Conservation (phyloP, 35 echinoderm and acorn worm genomes). For the Patiria miniata region DNA sequence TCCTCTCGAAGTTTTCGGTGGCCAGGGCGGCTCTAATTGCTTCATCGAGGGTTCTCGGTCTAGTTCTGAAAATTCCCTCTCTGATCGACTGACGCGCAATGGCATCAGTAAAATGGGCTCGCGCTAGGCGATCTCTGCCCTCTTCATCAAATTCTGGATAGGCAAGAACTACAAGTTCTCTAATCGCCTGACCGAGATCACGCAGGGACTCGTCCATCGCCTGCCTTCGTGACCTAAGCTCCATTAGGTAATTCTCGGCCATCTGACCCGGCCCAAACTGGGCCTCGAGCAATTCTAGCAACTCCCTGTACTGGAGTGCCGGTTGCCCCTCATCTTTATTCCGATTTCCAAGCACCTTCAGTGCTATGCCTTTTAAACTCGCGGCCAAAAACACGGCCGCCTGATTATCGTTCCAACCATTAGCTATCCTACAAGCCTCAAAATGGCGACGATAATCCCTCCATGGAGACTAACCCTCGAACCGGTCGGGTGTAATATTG, state of each 20-base stretch:
- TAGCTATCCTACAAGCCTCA: constrained; percentile 34
- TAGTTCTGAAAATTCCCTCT: constrained; percentile 34
- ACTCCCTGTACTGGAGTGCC: not conserved
- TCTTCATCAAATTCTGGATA: constrained; percentile 42
- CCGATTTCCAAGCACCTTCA: constrained; percentile 1
- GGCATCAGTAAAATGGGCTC: constrained; percentile 45
- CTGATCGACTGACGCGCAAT: constrained; percentile 23
- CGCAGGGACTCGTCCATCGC: constrained; percentile 22
- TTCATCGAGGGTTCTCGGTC: constrained; percentile 47
- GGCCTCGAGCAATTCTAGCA: not conserved
- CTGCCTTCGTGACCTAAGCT: not conserved
- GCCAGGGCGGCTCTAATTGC: constrained; percentile 44
- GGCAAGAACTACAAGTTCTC: constrained; percentile 39
- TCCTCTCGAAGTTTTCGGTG: constrained; percentile 10
- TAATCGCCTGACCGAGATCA: constrained; percentile 48
- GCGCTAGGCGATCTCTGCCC: constrained; percentile 44
- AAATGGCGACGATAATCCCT: constrained; percentile 53
- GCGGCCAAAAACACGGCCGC: not conserved
- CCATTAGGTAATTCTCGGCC: constrained; percentile 15
- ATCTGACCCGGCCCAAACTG: constrained; percentile 23
- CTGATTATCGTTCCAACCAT: constrained; percentile 31
- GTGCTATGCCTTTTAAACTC: constrained; percentile 31
- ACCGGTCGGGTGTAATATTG: constrained; percentile 36
- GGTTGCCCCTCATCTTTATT: not conserved
- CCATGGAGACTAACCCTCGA: constrained; percentile 49